Percentiles rank a stretch among this genome's conserved stretches.
phyloP scores from a whole-genome alignment of 2,888 invertebrate species.

The Iphiclides podalirius region DNA sequence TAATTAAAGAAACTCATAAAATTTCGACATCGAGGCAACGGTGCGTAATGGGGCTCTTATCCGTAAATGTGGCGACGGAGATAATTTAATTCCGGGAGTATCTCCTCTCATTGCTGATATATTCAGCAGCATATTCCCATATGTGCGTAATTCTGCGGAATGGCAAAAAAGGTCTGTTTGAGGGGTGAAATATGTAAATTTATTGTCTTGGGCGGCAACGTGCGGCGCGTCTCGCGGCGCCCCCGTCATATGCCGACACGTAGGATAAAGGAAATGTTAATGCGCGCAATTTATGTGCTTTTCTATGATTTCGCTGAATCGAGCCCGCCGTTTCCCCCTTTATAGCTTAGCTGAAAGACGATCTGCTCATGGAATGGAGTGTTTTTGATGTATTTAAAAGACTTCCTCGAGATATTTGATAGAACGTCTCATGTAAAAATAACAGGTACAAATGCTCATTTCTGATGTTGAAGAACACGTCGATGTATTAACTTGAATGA shows the following conservation, averaged over 20 bases:
- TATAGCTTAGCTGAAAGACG: slow-evolving; percentile 50
- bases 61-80: slow-evolving; percentile 71
- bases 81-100: slow-evolving; percentile 79
- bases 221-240: slow-evolving; percentile 51
- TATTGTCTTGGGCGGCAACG: slow-evolving; percentile 78
- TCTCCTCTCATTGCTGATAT: slow-evolving; percentile 78
- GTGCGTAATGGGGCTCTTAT: slow-evolving; percentile 58
- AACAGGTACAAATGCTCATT: too few species aligned
- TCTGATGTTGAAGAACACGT: too few species aligned
- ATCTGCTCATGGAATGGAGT: slow-evolving; percentile 60
- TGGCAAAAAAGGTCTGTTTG: slow-evolving; percentile 80
- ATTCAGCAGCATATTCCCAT: slow-evolving; percentile 80
- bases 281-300: slow-evolving; percentile 79
- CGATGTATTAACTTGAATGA: too few species aligned
- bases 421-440: background rate
- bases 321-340: slow-evolving; percentile 65
- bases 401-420: slow-evolving; percentile 27
- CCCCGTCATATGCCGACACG: slow-evolving; percentile 80
- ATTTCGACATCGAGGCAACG: slow-evolving; percentile 37
- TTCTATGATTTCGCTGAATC: slow-evolving; percentile 80
- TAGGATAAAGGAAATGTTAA: slow-evolving; percentile 80
- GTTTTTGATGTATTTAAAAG: slow-evolving; percentile 35
- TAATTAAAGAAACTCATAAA: slow-evolving; percentile 8
- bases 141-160: slow-evolving; percentile 80
- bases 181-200: slow-evolving; percentile 81